Evolutionary conservation across 2,113 vertebrate species (phyloP), one percentile per base, ranked within the genome.

Genomic region (Scomber scombrus): DNA sequence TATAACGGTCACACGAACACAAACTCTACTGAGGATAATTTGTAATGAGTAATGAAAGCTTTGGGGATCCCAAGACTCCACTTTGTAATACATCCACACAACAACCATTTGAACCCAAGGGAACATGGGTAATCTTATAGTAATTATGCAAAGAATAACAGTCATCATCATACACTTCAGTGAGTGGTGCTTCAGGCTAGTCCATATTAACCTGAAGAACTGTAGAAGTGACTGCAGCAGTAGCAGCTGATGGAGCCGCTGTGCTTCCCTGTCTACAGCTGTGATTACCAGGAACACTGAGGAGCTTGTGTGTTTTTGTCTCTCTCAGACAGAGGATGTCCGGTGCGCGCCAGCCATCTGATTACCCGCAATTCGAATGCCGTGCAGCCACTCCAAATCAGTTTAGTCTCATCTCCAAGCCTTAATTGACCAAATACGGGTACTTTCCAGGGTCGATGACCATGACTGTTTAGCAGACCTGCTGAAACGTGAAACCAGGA

Each of bases 311-410:
- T 85, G 75, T 74, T 87, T 76, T 66, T 78, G 80, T 85, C 72
- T 69, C 63, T 23, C 46, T 71, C 63, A 76, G 78, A 74, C 82
- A 67, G 85, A 91, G 87, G 83, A 88, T 75, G 85, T 92, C 86
- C 83, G 76, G 85, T 75, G 69, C 4, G 9, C 3, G 26, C 76
- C 74, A 71, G 78, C 61, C 75, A 46, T 81, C 85, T 85, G 82
- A 93, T 93, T 91, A 91, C 67, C 80, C 71, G 31, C 50, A 75
- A 84, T 88, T 85, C 86, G 71, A 40, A 80, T 79, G 63, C 49
- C 31, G 21, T 65, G 80, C 85, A 79, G 55, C 67, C 64, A 60
- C 11, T 90, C 81, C 78, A 91, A 88, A 92, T 91, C 75, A 70
- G 61, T 88, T 93, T 86, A 90, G 40, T 61, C 55, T 88, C 66